Percentiles rank a stretch among this genome's conserved stretches.
These are phyloP conservation scores for Gryon sp. DNA, from an alignment of 1,140 invertebrate genomes.

Conservation along the genomic window DNA sequence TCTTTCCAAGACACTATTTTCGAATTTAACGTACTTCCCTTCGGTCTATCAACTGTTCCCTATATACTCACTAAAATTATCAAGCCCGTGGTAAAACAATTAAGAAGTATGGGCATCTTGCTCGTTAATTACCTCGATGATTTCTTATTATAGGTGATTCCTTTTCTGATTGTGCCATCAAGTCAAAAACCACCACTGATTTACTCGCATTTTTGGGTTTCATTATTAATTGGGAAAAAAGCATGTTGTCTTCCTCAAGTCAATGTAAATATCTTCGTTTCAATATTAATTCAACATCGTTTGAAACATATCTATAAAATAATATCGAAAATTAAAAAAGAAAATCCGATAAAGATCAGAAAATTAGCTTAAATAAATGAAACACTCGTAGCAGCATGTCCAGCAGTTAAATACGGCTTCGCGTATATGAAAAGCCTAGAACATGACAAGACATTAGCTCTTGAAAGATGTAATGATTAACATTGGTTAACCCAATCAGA, in stretches of 20 bases:
- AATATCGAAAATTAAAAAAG: too few relatives aligned
- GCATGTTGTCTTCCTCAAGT: not conserved
- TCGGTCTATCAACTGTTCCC: constrained; percentile 3
- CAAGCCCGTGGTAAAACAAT: not conserved
- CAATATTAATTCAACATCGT: too few relatives aligned
- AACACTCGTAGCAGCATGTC: constrained; percentile 7
- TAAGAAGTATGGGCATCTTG: not conserved
- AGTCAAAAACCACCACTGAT: not conserved
- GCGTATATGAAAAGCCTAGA: too few relatives aligned
- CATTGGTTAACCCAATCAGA: too few relatives aligned
- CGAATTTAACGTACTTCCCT: constrained; percentile 1
- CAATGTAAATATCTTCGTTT: too few relatives aligned
- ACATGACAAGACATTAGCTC: too few relatives aligned
- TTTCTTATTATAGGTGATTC: not conserved
- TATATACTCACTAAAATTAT: constrained; percentile 4
- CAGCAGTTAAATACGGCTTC: constrained; percentile 7
- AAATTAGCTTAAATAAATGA: constrained; percentile 22
- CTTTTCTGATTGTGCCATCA: not conserved
- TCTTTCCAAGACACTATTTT: not conserved
- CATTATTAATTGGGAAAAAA: not conserved
- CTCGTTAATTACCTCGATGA: too few relatives aligned
- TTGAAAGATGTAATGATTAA: too few relatives aligned
- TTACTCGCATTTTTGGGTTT: not conserved
- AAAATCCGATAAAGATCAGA: too few relatives aligned
- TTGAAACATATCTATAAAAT: too few relatives aligned